Percentiles rank a stretch among this genome's conserved stretches.
phyloP scores from a whole-genome alignment of 1,140 invertebrate species.

The Charaxes varanes region DNA sequence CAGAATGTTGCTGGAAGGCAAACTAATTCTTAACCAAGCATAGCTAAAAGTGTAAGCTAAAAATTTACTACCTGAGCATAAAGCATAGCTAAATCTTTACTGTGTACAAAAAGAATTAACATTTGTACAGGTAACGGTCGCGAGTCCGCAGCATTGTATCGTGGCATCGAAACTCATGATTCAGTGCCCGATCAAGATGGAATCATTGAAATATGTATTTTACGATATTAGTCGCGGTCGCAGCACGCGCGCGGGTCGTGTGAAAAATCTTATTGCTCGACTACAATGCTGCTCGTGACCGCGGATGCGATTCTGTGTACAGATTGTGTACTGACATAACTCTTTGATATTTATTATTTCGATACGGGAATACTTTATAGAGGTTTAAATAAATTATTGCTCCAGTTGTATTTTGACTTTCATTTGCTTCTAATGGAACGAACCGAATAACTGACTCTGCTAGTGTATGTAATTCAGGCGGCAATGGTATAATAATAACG shows the following conservation, averaged over 20 bases:
- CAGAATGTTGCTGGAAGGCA: no score
- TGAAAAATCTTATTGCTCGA: constrained; percentile 49
- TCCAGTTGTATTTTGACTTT: neutral
- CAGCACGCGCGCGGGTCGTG: constrained; percentile 43
- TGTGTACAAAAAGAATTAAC: neutral
- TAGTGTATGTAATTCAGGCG: no score
- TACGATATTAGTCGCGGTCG: constrained; percentile 38
- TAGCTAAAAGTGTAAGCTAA: no score
- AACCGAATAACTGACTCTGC: no score
- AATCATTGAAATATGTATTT: constrained; percentile 49
- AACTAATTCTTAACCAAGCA: no score
- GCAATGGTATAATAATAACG: no score
- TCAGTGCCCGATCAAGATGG: constrained; percentile 36
- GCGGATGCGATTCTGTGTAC: constrained; percentile 45
- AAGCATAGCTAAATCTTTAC: no score
- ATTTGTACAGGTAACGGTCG: neutral
- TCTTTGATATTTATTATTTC: constrained; percentile 59
- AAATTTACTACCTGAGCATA: no score
- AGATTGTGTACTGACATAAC: constrained; percentile 64
- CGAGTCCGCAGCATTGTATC: constrained; percentile 16
- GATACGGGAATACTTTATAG: constrained; percentile 32
- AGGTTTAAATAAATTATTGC: constrained; percentile 1
- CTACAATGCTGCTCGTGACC: constrained; percentile 60
- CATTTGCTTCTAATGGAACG: no score
- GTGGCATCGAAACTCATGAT: constrained; percentile 27